Evolutionary conservation across 2,113 vertebrate species (phyloP), one percentile per base, ranked within the genome.

Genomic region (Saccopteryx leptura): DNA sequence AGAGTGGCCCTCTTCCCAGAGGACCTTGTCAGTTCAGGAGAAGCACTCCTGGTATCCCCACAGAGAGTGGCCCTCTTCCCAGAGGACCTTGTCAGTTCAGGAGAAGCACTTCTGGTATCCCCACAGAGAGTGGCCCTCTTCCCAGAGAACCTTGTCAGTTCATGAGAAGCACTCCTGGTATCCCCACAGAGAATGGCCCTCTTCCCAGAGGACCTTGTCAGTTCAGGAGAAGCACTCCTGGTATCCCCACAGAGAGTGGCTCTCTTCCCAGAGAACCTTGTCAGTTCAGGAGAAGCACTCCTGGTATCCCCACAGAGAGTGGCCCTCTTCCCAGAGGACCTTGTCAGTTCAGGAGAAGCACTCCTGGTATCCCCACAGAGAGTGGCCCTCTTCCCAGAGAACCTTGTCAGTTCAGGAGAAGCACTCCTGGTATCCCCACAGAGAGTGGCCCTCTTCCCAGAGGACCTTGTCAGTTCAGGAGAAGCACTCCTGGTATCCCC

Each of bases 211-310:
- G 3, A 39, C 39, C 39, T 3, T 39, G 39, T 39, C 39, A 39
- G 39, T 39, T 39, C 39, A 39, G 39, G 39, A 39, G 39, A 91
- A 56, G 8, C 8, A 3, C 58, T 26, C 12, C 63, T 50, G 18
- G n/a, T 1, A 7, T 4, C 15, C 13, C 58, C 50, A 14, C 2
- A 23, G 1, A 58, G 31, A 81, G 61, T 0, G 86, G 18, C 7
- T 18, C 48, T 28, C 23, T 39, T 33, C 28, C 33, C 3, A 48
- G 39, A 39, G 39, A 3, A 39, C 39, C 39, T 39, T 39, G 39
- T 39, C 39, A 39, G 39, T 39, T 39, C 39, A 39, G 39, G 39
- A 39, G 39, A 91, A 56, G 8, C 8, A 3, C 58, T 26, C 12
- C 63, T 50, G 18, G n/a, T 1, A 9, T 4, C 15, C 13, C 58